Percentiles rank a stretch among this genome's conserved stretches.
These are phyloP conservation scores for Drosophila subobscura DNA, from an alignment of 1,140 invertebrate species.

Conservation along the genomic window DNA sequence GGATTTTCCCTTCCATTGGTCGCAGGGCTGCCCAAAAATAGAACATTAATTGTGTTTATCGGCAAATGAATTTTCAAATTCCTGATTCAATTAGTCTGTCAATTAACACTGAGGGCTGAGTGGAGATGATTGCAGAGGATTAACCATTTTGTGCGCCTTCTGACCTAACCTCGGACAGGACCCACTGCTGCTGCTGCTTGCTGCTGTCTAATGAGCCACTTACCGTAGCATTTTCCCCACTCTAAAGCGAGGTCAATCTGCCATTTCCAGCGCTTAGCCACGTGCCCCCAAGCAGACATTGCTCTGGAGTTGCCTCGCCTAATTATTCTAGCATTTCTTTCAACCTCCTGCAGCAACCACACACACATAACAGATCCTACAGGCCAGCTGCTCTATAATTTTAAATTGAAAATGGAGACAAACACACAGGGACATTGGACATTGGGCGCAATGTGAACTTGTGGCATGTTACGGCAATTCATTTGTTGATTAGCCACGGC, in stretches of 20 bases:
- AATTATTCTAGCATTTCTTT: slow-evolving; percentile 31
- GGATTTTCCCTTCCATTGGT: not conserved
- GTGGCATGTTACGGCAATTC: slow-evolving; percentile 59
- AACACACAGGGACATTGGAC: not conserved
- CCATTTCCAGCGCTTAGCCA: slow-evolving; percentile 1
- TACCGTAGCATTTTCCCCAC: not conserved
- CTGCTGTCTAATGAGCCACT: slow-evolving; percentile 1
- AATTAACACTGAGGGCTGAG: slow-evolving; percentile 38
- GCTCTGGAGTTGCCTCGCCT: slow-evolving; percentile 11
- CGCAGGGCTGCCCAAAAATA: slow-evolving; percentile 22
- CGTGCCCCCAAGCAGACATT: slow-evolving; percentile 8
- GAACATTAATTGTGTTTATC: slow-evolving; percentile 69
- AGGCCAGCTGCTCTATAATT: slow-evolving; percentile 25
- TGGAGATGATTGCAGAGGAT: slow-evolving; percentile 11
- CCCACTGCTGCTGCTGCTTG: not conserved
- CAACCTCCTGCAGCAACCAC: slow-evolving; percentile 21
- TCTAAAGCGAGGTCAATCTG: slow-evolving; percentile 18
- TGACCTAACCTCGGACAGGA: not conserved
- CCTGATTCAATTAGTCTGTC: slow-evolving; percentile 51
- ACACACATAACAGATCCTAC: slow-evolving; percentile 26
- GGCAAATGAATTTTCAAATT: slow-evolving; percentile 64
- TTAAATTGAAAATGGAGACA: slow-evolving; percentile 21
- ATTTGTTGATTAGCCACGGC: slow-evolving; percentile 70
- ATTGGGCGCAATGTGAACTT: slow-evolving; percentile 49
- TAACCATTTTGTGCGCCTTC: slow-evolving; percentile 7